Conservation (phyloP, 2,113 vertebrate species). For the Alethe castanea region DNA sequence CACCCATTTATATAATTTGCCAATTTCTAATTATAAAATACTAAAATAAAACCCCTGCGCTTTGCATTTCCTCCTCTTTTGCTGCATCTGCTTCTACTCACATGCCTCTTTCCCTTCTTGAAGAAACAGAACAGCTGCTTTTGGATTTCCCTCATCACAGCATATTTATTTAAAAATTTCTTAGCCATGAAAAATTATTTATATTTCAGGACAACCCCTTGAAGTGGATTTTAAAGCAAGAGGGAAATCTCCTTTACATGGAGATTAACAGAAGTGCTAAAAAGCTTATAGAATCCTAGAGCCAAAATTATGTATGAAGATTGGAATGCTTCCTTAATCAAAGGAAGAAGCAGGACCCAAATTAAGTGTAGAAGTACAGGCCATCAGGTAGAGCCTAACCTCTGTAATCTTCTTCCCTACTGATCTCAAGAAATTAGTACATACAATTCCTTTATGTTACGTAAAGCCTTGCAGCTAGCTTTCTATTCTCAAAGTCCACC, state of each 20-base stretch:
- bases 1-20: not conserved
- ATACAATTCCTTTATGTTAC: not conserved
- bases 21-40: conserved; percentile 13
- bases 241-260: not conserved
- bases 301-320: not conserved
- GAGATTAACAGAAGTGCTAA: not conserved
- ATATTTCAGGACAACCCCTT: conserved; percentile 44
- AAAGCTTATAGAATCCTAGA: not conserved
- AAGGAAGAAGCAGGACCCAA: not conserved
- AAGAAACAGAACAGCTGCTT: conserved; percentile 24
- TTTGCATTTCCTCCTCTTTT: conserved; percentile 37
- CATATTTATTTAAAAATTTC: conserved; percentile 37
- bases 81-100: conserved; percentile 34
- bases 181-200: conserved; percentile 45
- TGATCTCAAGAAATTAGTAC: not conserved
- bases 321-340: not conserved
- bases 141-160: conserved; percentile 60
- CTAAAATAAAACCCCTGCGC: conserved; percentile 28
- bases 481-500: not conserved
- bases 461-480: not conserved
- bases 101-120: not conserved
- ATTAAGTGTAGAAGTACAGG: not conserved
- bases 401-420: not conserved
- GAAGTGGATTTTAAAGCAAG: conserved; percentile 14
- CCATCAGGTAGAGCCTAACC: not conserved